Evolutionary conservation across 2,888 invertebrate genomes (phyloP).

Genomic region (Drosophila suboccidentalis): DNA sequence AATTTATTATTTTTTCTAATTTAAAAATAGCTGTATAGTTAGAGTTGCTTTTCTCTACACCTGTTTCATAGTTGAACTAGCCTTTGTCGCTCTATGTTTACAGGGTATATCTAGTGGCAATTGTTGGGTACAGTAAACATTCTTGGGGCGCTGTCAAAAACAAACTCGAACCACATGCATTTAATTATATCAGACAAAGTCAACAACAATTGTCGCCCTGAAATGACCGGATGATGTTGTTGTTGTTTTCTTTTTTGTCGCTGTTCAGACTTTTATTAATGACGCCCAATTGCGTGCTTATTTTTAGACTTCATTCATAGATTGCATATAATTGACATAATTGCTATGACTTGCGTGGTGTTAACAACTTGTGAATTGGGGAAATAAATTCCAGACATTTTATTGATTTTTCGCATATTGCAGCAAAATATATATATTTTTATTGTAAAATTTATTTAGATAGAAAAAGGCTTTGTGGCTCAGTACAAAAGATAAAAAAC

Average conservation of each 20-base stretch:
- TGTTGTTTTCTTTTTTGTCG: slow-evolving; percentile 6
- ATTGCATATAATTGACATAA: slow-evolving; percentile 60
- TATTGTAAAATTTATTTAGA: slow-evolving; percentile 32
- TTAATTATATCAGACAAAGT: slow-evolving; percentile 26
- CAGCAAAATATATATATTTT: slow-evolving; percentile 23
- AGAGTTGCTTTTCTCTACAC: too few species aligned
- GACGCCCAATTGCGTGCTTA: slow-evolving; percentile 24
- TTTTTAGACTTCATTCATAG: not conserved
- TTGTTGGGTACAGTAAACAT: slow-evolving; percentile 5
- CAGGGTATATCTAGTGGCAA: not conserved
- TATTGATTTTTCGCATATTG: slow-evolving; percentile 24
- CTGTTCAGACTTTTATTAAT: not conserved
- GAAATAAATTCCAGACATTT: not conserved
- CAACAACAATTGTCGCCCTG: slow-evolving; percentile 66
- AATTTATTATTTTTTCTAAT: too few species aligned
- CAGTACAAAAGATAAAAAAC: slow-evolving; percentile 36
- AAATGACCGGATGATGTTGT: slow-evolving; percentile 45
- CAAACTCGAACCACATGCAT: slow-evolving; percentile 25
- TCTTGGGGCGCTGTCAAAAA: slow-evolving; percentile 13
- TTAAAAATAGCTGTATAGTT: too few species aligned
- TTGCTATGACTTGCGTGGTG: slow-evolving; percentile 37
- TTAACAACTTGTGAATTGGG: slow-evolving; percentile 7
- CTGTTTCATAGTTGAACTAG: not conserved
- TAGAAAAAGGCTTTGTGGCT: slow-evolving; percentile 21
- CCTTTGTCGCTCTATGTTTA: not conserved